Evolutionary conservation across 2,797 vertebrate genomes (phyloP), one percentile per base, ranked within the genome.

Genomic region (Anniella stebbinsi): DNA sequence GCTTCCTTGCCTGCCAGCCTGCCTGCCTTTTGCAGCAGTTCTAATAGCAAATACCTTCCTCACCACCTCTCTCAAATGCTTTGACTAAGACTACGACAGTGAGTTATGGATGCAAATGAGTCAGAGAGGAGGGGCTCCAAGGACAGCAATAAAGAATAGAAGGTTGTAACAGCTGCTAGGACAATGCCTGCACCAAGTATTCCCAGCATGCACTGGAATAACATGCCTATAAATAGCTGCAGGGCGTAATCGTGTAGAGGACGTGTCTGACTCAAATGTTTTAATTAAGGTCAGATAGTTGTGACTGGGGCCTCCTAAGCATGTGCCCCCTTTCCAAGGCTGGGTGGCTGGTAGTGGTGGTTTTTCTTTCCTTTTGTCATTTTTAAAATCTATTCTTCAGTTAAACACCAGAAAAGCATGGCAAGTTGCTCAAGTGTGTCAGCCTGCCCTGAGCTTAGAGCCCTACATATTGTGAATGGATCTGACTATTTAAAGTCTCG

Each of bases 201-300:
- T 80, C 87, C 82, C 82, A 67, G 54, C 28, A 28, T 57, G n/a
- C 57, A 21, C 38, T 67, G 57, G 36, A 91, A 88, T 91, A 86
- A 75, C 76, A 4, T 57, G 69, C 7, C 77, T 88, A 86, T 73
- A 91, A 88, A 91, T 91, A 91, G 70, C 77, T 63, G 23, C 57
- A n/a, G 48, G 77, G 41, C 77, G 3, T 85, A 73, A 69, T 54
- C 30, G 75, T 45, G 67, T 66, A 25, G 82, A 75, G 45, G 60
- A 73, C 57, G 66, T 45, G 33, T 48, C 77, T 54, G 23, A 17
- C 48, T 75, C 57, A 63, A 41, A 76, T 73, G 60, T 48, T 69
- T 80, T 91, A 77, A 84, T 88, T 84, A 81, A 66, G 18, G 8
- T 41, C 51, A 72, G 57, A 48, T 41, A 81, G 90, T 91, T 85